These are phyloP conservation scores for Suillia variegata DNA, from an alignment of 2,888 invertebrate genomes.

Conservation along the genomic window DNA sequence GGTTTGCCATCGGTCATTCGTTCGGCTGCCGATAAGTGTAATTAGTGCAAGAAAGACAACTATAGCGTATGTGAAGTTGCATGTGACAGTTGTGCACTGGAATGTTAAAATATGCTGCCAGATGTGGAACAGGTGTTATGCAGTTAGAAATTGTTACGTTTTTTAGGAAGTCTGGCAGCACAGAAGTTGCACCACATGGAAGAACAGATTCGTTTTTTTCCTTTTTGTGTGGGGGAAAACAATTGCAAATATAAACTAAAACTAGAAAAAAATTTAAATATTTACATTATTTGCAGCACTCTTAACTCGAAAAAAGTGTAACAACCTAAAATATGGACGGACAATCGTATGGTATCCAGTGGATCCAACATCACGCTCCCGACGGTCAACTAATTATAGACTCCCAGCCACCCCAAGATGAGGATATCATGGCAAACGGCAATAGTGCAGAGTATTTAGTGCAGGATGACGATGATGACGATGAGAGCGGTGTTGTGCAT, in stretches of 20 bases:
- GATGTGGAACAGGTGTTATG: too few species aligned
- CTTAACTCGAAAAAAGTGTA: too few species aligned
- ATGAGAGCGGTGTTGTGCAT: conserved; percentile 32
- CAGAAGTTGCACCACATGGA: too few species aligned
- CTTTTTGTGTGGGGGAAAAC: too few species aligned
- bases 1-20: too few species aligned
- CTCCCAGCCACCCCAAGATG: conserved; percentile 34
- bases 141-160: too few species aligned
- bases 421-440: conserved; percentile 42
- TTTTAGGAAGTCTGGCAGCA: too few species aligned
- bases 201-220: too few species aligned
- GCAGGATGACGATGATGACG: conserved; percentile 32
- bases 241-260: background rate
- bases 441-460: conserved; percentile 25
- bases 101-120: background rate
- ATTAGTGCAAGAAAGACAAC: background rate
- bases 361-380: conserved; percentile 49
- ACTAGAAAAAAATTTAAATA: too few species aligned
- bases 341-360: conserved; percentile 49
- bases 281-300: too few species aligned
- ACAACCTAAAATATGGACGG: conserved; percentile 37
- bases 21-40: too few species aligned
- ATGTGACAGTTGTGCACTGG: background rate
- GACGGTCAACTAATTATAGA: conserved; percentile 34
- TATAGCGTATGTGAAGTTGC: background rate